These are phyloP conservation scores for Brachymystax lenok DNA, from an alignment of 2,797 vertebrate genomes.

Conservation along the genomic window DNA sequence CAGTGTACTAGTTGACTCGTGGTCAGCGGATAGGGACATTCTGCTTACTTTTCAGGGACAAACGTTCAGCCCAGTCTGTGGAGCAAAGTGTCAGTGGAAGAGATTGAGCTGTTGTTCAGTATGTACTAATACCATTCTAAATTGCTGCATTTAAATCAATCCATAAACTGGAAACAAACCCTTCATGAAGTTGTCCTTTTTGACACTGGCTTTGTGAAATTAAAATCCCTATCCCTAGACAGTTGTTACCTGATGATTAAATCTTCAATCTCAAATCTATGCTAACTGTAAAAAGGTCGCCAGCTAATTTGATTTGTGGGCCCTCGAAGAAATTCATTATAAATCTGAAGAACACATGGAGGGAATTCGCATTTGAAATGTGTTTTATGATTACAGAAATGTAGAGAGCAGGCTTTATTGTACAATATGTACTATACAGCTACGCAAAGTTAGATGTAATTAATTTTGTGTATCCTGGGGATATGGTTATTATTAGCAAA, in stretches of 20 bases:
- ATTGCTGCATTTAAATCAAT: neutral
- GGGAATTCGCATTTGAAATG: constrained; percentile 56
- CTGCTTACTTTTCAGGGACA: neutral
- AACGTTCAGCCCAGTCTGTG: neutral
- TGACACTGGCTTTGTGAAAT: constrained; percentile 32
- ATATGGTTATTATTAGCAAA: constrained; percentile 46
- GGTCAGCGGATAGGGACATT: neutral
- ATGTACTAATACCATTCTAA: neutral
- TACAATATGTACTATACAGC: constrained; percentile 15
- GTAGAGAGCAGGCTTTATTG: constrained; percentile 34
- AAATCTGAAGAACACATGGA: constrained; percentile 42
- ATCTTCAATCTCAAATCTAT: constrained; percentile 43
- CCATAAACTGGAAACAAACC: neutral
- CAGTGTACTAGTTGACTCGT: neutral
- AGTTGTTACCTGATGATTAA: constrained; percentile 28
- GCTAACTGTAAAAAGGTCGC: constrained; percentile 54
- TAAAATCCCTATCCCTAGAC: constrained; percentile 16
- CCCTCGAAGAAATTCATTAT: constrained; percentile 29
- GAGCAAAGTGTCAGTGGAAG: neutral
- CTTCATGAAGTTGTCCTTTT: constrained; percentile 21
- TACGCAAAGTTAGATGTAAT: constrained; percentile 50
- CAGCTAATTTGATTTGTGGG: constrained; percentile 48
- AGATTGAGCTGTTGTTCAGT: neutral
- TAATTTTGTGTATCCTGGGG: constrained; percentile 43
- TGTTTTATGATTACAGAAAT: constrained; percentile 29